A percentile compares a stretch with the other conserved stretches of the same genome.
These are phyloP conservation scores for Cyclargus thomasi DNA, from an alignment of 1,140 invertebrate genomes.

Conservation along the genomic window DNA sequence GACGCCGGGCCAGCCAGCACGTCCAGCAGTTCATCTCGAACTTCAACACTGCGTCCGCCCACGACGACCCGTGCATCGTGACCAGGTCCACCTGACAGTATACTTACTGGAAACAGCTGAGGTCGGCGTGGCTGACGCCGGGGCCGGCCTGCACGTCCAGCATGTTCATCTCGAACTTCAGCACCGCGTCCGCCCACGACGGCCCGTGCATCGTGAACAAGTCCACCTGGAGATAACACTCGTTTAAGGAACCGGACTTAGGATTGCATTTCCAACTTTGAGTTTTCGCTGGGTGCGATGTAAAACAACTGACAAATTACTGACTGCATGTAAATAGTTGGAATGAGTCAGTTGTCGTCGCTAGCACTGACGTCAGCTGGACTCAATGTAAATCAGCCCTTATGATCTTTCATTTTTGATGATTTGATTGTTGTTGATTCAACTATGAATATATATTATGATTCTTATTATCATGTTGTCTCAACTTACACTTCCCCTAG, in stretches of 20 bases:
- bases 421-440: too few species aligned
- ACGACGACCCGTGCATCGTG: too few species aligned
- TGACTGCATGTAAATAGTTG: too few species aligned
- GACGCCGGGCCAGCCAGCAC: slow-evolving; percentile 79
- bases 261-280: neutral
- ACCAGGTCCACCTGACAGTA: neutral
- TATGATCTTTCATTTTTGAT: too few species aligned
- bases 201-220: slow-evolving; percentile 93
- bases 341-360: too few species aligned
- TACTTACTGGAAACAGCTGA: slow-evolving; percentile 81
- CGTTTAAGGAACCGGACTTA: neutral
- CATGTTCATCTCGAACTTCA: slow-evolving; percentile 86
- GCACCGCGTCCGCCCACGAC: slow-evolving; percentile 78
- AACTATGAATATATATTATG: neutral
- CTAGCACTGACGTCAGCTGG: too few species aligned
- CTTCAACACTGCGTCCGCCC: slow-evolving; percentile 77
- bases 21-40: slow-evolving; percentile 84
- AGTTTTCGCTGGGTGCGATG: too few species aligned
- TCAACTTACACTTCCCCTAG: slow-evolving; percentile 72
- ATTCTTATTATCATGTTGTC: too few species aligned
- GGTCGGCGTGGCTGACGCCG: slow-evolving; percentile 77
- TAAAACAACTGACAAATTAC: too few species aligned
- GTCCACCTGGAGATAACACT: slow-evolving; percentile 71
- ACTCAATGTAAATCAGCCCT: too few species aligned
- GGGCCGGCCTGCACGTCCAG: slow-evolving; percentile 78